A percentile compares a stretch with the other conserved stretches of the same genome.
Conservation (phyloP, 1,140 invertebrate genomes). For the Trigoniulus corallinus region DNA sequence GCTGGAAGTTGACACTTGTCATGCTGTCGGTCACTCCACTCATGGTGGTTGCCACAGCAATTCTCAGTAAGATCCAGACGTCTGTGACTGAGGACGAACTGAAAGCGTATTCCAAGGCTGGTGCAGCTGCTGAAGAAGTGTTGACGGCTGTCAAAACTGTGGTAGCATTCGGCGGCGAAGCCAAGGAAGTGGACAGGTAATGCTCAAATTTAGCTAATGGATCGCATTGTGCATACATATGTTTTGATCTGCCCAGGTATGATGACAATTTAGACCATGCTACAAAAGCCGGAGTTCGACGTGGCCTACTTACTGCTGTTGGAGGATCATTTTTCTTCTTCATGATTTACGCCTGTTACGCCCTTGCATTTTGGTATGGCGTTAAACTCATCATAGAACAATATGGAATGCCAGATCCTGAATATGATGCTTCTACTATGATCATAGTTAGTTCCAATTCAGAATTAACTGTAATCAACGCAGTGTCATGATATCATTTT, state of each 20-base stretch:
- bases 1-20: constrained; percentile 32
- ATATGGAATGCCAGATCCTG: constrained; percentile 1
- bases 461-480: too few species aligned
- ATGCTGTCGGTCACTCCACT: constrained; percentile 28
- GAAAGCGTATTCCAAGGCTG: constrained; percentile 57
- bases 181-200: constrained; percentile 43
- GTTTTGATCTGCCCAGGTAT: too few species aligned
- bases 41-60: not conserved
- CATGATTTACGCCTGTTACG: constrained; percentile 55
- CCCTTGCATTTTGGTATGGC: constrained; percentile 70
- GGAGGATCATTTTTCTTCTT: constrained; percentile 42
- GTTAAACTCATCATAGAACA: constrained; percentile 34
- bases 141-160: constrained; percentile 59
- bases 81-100: constrained; percentile 53
- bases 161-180: constrained; percentile 59
- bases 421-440: constrained; percentile 17
- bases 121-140: constrained; percentile 62
- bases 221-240: too few species aligned
- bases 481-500: not conserved
- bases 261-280: constrained; percentile 38
- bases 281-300: constrained; percentile 45
- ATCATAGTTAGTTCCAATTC: constrained; percentile 16
- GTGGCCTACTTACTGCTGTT: constrained; percentile 47
- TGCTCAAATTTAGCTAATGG: not conserved
- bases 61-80: constrained; percentile 20